Evolutionary conservation across 2,113 vertebrate genomes (phyloP).

Genomic region (Microcebus lehilahytsara): DNA sequence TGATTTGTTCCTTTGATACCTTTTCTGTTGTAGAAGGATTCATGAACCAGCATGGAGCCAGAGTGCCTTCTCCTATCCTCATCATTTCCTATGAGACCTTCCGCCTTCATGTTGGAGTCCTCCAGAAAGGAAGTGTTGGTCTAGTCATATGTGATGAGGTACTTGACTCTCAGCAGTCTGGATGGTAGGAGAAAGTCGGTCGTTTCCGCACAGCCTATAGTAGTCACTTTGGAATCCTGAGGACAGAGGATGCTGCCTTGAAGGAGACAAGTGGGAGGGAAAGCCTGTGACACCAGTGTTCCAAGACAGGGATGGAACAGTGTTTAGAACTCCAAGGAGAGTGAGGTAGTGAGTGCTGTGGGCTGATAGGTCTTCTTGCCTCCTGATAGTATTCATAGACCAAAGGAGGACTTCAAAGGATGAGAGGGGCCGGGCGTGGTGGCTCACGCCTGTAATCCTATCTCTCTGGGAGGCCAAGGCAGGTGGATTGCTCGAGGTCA

Average conservation of each 20-base stretch:
- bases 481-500: too few species aligned
- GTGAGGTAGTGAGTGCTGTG: neutral
- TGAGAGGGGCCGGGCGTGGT: neutral
- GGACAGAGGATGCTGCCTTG: neutral
- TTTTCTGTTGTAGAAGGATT: conserved; percentile 86
- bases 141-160: conserved; percentile 98
- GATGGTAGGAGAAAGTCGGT: neutral
- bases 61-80: conserved; percentile 93
- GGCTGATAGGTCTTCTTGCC: neutral
- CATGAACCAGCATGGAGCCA: conserved; percentile 91
- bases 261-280: neutral
- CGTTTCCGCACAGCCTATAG: neutral
- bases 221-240: neutral
- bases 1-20: conserved; percentile 7
- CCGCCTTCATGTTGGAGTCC: conserved; percentile 90
- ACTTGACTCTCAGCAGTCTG: conserved; percentile 6
- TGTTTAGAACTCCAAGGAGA: neutral
- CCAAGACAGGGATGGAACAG: neutral
- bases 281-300: neutral
- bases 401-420: neutral
- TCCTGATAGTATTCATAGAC: neutral
- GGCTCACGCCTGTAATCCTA: too few species aligned
- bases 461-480: too few species aligned
- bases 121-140: conserved; percentile 93
- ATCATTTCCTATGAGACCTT: conserved; percentile 99